Evolutionary conservation across 2,113 vertebrate species (phyloP), one percentile per base, ranked within the genome.

Genomic region (Dunckerocampus dactyliophorus): DNA sequence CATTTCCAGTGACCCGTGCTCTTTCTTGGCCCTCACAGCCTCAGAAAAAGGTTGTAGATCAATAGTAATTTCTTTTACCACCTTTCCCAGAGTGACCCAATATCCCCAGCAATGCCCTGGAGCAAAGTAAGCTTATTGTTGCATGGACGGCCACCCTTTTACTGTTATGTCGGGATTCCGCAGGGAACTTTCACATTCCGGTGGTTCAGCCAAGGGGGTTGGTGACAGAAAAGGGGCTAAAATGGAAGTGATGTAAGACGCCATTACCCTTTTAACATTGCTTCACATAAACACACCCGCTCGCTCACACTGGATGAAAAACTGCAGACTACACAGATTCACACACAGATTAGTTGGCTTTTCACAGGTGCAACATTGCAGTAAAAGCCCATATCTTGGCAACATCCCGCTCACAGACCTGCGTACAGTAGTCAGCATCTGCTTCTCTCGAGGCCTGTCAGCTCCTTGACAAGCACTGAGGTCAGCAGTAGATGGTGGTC

Each of bases 191-290:
- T 20, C 24, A 8, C n/a, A 67, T 53, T 54, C 65, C 31, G 14
- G 3, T 12, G 31, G 34, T 61, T 58, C 53, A 11, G 8, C 16
- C 49, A n/a, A 1, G 22, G 22, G 16, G 19, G 14, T 0, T 1
- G 6, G 63, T 34, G 34, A 64, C 10, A 28, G 63, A 69, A 20
- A 52, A 67, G 13, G 10, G 13, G 62, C 53, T 65, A n/a, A 71
- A 65, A 79, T 66, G 69, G 63, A 75, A 76, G 57, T 59, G 11
- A 60, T 75, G 74, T 65, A 57, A 77, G 54, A 68, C 57, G 2
- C 59, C 47, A 65, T 74, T 67, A 69, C 16, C 49, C 49, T 56
- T 68, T 53, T 60, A 59, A 47, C 61, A 47, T 22, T 22, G 24
- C 9, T 20, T 20, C 20, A 55, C 39, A 63, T 11, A 64, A 21